Percentiles rank a stretch among this genome's conserved stretches.
phyloP scores from a whole-genome alignment of 1,140 invertebrate genomes.

The Lepidotrigona ventralis region DNA sequence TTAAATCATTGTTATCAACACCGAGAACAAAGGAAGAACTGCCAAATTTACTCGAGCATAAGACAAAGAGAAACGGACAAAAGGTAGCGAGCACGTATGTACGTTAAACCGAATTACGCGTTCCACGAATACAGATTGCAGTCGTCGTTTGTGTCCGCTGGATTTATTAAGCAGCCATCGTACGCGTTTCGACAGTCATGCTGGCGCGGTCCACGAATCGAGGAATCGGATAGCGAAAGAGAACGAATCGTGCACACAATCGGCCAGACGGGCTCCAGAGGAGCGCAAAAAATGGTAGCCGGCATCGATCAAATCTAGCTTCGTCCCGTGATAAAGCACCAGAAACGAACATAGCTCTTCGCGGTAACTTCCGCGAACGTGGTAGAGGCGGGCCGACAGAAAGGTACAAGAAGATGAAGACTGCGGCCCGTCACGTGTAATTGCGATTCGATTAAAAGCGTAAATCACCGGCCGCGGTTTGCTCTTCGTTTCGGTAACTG shows the following conservation, averaged over 20 bases:
- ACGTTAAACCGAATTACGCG: slow-evolving; percentile 66
- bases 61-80: slow-evolving; percentile 12
- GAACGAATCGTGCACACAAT: slow-evolving; percentile 21
- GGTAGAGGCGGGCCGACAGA: neutral
- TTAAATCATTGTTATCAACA: neutral
- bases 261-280: neutral
- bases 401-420: neutral
- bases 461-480: slow-evolving; percentile 24
- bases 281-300: slow-evolving; percentile 16
- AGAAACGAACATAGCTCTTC: slow-evolving; percentile 29
- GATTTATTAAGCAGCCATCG: slow-evolving; percentile 64
- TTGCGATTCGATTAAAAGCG: slow-evolving; percentile 44
- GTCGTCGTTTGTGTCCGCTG: slow-evolving; percentile 41
- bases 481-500: neutral
- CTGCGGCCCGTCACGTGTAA: slow-evolving; percentile 17
- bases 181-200: slow-evolving; percentile 20
- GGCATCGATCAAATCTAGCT: slow-evolving; percentile 21
- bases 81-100: slow-evolving; percentile 47
- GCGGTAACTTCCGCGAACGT: slow-evolving; percentile 24
- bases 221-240: slow-evolving; percentile 51
- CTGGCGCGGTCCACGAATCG: neutral
- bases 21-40: neutral
- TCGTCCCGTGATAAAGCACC: slow-evolving; percentile 30
- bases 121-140: slow-evolving; percentile 55
- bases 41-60: neutral